Evolutionary conservation across 2,888 invertebrate genomes (phyloP).

Genomic region (Caenorhabditis sp.): DNA sequence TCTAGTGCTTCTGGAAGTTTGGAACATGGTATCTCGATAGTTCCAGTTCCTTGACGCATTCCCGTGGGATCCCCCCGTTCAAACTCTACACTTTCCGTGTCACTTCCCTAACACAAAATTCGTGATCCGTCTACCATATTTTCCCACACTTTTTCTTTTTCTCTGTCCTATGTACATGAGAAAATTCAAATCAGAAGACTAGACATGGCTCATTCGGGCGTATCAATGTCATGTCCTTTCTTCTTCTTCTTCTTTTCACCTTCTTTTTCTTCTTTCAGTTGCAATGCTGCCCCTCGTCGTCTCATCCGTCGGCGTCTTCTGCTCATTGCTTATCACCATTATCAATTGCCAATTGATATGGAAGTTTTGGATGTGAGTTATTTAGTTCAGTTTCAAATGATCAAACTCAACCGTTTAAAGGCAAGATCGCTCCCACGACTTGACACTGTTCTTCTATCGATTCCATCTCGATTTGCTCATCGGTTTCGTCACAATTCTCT

Average conservation of each 20-base stretch:
- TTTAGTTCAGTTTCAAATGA: neutral
- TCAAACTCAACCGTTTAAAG: neutral
- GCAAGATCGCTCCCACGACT: constrained; percentile 23
- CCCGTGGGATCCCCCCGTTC: neutral
- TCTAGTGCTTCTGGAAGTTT: too few relatives aligned
- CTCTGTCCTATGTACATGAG: neutral
- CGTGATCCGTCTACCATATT: neutral
- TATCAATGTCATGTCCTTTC: neutral
- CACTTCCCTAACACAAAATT: too few relatives aligned
- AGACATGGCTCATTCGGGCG: neutral
- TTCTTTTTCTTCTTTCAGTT: neutral
- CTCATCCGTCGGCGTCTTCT: constrained; percentile 23
- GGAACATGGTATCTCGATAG: too few relatives aligned
- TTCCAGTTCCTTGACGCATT: too few relatives aligned
- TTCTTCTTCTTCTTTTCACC: neutral
- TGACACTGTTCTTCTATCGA: constrained; percentile 39
- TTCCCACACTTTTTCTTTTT: too few relatives aligned
- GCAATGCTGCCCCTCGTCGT: constrained; percentile 35
- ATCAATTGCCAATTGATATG: constrained; percentile 30
- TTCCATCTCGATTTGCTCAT: constrained; percentile 32
- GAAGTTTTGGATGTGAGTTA: constrained; percentile 18
- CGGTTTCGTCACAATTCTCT: constrained; percentile 26
- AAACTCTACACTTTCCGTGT: neutral
- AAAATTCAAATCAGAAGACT: neutral
- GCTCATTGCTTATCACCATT: constrained; percentile 19